Conservation (phyloP, 1,140 invertebrate species). For the Papilio machaon region DNA sequence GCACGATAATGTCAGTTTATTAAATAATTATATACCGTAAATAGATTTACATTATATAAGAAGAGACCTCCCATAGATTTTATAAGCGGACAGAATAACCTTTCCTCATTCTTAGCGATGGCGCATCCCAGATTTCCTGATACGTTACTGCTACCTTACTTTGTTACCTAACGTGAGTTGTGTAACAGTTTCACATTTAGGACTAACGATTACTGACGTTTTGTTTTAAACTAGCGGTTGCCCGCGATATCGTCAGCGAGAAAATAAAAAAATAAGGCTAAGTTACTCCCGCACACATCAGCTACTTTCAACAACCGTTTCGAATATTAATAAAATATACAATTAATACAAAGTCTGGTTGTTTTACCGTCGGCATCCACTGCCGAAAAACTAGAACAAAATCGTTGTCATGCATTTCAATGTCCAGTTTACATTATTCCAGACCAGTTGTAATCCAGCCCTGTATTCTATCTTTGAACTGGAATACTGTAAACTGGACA, state of each 20-base stretch:
- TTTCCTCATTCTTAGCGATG: slow-evolving; percentile 8
- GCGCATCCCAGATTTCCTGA: slow-evolving; percentile 21
- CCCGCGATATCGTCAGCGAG: too few relatives aligned
- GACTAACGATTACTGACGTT: background rate
- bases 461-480: too few relatives aligned
- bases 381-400: too few relatives aligned
- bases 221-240: slow-evolving; percentile 31
- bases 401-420: too few relatives aligned
- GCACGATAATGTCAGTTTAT: background rate
- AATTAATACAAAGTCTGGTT: too few relatives aligned
- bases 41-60: slow-evolving; percentile 6
- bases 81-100: slow-evolving; percentile 7
- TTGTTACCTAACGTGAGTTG: slow-evolving; percentile 9
- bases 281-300: too few relatives aligned
- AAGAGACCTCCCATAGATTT: background rate
- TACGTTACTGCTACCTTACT: slow-evolving; percentile 10
- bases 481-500: background rate
- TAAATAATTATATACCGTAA: slow-evolving; percentile 22
- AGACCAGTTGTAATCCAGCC: too few relatives aligned
- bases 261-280: too few relatives aligned
- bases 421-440: too few relatives aligned
- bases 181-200: slow-evolving; percentile 2
- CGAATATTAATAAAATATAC: too few relatives aligned
- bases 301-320: too few relatives aligned
- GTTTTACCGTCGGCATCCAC: too few relatives aligned